Conservation (phyloP, 1,140 invertebrate species). For the Luehdorfia chinensis region DNA sequence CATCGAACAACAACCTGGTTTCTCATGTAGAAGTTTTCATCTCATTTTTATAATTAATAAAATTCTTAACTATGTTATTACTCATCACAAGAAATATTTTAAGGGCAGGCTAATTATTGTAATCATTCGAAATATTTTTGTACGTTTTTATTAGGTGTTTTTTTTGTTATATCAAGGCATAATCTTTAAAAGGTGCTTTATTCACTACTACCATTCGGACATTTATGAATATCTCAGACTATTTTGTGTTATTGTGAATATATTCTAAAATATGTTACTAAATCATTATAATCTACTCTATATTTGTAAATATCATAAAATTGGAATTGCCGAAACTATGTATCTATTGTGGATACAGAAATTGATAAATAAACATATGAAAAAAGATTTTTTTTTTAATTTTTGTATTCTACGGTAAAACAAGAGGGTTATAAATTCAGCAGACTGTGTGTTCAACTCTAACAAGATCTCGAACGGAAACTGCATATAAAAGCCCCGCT, state of each 20-base stretch:
- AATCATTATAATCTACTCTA: conserved; percentile 26
- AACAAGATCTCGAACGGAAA: too few species aligned
- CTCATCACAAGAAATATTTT: conserved; percentile 60
- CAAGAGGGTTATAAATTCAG: conserved; percentile 3
- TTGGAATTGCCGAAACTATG: conserved; percentile 43
- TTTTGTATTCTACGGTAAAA: too few species aligned
- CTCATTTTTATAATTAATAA: too few species aligned
- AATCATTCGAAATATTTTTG: conserved; percentile 49
- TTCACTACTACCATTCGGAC: not conserved
- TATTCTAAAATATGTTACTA: conserved; percentile 13
- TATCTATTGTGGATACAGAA: conserved; percentile 74
- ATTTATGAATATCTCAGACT: too few species aligned
- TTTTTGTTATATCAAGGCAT: conserved; percentile 16
- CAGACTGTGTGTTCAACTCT: too few species aligned
- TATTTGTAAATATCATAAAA: conserved; percentile 50
- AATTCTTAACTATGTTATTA: too few species aligned
- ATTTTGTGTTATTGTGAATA: not conserved
- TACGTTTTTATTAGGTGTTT: conserved; percentile 36
- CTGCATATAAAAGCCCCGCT: too few species aligned
- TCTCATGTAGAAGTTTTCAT: conserved; percentile 13
- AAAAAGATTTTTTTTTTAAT: conserved; percentile 27
- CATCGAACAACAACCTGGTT: conserved; percentile 48
- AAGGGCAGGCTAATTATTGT: conserved; percentile 21
- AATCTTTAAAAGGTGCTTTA: conserved; percentile 26
- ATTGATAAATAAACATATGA: conserved; percentile 71